Conservation (phyloP, 1,140 invertebrate species). For the Papilio helenus region DNA sequence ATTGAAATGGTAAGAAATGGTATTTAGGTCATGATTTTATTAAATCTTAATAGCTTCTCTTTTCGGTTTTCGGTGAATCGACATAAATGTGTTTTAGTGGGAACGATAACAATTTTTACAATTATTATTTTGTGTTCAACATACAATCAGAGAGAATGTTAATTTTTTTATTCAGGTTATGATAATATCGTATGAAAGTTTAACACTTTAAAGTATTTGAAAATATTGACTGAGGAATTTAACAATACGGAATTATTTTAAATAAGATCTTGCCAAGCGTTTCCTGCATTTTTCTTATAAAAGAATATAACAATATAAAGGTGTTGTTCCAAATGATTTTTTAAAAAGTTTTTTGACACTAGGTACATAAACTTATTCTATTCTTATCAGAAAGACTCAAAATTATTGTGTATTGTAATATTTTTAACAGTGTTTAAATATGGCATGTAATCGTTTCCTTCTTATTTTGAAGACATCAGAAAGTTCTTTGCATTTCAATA, state of each 20-base stretch:
- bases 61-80: constrained; percentile 42
- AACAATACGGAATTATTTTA: too few relatives aligned
- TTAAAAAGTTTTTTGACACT: background rate
- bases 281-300: background rate
- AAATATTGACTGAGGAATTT: too few relatives aligned
- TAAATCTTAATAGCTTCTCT: constrained; percentile 78
- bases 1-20: constrained; percentile 80
- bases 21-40: constrained; percentile 82
- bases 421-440: background rate
- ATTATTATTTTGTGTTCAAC: background rate
- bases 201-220: too few relatives aligned
- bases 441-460: background rate
- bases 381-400: background rate
- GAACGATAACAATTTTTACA: constrained; percentile 15
- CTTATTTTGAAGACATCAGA: background rate
- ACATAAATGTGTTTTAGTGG: constrained; percentile 13
- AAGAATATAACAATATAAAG: background rate
- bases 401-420: background rate
- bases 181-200: too few relatives aligned
- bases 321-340: too few relatives aligned
- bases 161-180: too few relatives aligned
- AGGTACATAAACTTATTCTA: background rate
- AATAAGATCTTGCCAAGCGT: too few relatives aligned
- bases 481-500: background rate
- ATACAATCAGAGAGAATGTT: background rate